A percentile compares a stretch with the other conserved stretches of the same genome.
Conservation (phyloP, 2,888 invertebrate species). For the Diloba caeruleocephala region DNA sequence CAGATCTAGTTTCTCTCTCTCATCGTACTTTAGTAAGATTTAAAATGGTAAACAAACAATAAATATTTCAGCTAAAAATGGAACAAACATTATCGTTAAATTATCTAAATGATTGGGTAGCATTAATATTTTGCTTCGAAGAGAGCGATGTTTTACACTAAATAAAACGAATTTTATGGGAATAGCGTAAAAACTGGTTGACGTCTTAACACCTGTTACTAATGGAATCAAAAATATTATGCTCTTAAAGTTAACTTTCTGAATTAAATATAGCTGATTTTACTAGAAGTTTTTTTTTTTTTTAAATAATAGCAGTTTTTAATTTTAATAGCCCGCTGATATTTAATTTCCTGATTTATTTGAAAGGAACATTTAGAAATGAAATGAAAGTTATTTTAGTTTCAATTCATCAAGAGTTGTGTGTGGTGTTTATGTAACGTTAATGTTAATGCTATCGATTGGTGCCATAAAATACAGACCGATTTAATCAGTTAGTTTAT, state of each 20-base stretch:
- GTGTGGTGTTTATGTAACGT: no score
- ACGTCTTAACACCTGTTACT: conserved; percentile 5
- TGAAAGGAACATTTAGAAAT: no score
- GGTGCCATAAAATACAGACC: no score
- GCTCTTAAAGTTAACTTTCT: conserved; percentile 7
- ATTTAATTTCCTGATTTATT: no score
- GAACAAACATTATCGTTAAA: conserved; percentile 11
- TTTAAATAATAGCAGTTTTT: no score
- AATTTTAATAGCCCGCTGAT: no score
- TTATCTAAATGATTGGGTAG: conserved; percentile 19
- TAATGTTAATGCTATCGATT: no score
- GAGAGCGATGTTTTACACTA: conserved; percentile 27
- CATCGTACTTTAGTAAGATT: conserved; percentile 1
- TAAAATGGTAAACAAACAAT: conserved; percentile 19
- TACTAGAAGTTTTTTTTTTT: no score
- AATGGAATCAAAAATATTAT: conserved; percentile 13
- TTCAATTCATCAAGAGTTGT: no score
- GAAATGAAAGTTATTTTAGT: no score
- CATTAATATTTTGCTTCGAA: conserved; percentile 12
- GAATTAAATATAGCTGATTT: no score
- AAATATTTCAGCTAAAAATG: conserved; percentile 9
- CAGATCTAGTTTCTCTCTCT: not conserved
- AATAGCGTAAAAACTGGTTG: conserved; percentile 4
- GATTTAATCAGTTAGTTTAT: no score
- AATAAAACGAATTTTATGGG: conserved; percentile 29